Base-by-base conservation (phyloP, 2,888 invertebrate species). In the Xanthostigma xanthostigma region DNA sequence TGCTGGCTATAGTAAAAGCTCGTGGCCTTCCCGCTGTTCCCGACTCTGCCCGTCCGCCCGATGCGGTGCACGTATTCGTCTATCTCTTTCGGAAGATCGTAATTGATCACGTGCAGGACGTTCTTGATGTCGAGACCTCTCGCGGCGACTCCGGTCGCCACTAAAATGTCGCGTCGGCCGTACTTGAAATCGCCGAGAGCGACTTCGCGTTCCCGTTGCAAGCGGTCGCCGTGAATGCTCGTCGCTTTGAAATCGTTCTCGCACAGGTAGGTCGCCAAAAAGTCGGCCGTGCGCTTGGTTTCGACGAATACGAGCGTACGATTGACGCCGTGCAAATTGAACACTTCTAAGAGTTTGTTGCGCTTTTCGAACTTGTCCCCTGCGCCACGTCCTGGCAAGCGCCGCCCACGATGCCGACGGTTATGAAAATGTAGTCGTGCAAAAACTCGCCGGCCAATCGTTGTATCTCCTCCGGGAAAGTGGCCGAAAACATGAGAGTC, bases 51-150 rank as follows among this genome's bases (percentile, higher is more conserved):
- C 6, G 96, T 96, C 54, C 96, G 76, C 1, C 96, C 96, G 56
- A 96, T 92, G 49, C 95, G 74, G 66, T 96, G 96, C 1, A 95
- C 93, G 58, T 95, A 96, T 57, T 94, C 94, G 55, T 94, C 94
- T 53, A 94, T 86, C 53, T 78, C 78, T 50, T 82, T 79, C 0
- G 95, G 95, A 59, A 96, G 72, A 63, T 96, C 95, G 60, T 79
- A 94, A 64, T 96, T 96, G 12, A 95, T 79, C 0, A 96, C 94
- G 57, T 92, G 90, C 4, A 81, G 77, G 0, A 93, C 85, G 48
- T 84, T 84, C 54, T 83, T 81, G 35, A 95, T 93, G 62, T 95
- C 91, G 1, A 96, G 69, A 0, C 97, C 97, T 48, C 97, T 72
- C 0, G 95, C 90, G 1, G 94, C 94, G 0, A 97, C 95, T 0